phyloP scores from a whole-genome alignment of 2,797 vertebrate genomes.

The Syngnathus rostellatus region DNA sequence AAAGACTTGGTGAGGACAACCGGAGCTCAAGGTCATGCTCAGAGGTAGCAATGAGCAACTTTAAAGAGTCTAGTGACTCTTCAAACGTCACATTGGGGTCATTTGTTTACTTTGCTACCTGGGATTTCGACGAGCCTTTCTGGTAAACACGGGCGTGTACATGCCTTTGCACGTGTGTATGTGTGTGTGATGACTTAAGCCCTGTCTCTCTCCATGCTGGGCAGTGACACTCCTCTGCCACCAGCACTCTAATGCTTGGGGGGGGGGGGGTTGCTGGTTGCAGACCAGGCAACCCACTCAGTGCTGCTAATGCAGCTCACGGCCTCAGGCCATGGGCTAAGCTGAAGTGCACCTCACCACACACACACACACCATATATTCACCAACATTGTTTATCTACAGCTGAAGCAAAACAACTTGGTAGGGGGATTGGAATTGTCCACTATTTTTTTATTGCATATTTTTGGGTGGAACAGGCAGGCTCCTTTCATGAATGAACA shows the following conservation, averaged over 20 bases:
- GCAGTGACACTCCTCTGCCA: slow-evolving; percentile 68
- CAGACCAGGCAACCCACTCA: slow-evolving; percentile 61
- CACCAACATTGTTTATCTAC: slow-evolving; percentile 16
- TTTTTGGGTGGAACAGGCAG: not conserved
- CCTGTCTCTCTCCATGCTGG: slow-evolving; percentile 26
- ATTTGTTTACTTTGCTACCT: slow-evolving; percentile 7
- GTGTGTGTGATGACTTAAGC: slow-evolving; percentile 10
- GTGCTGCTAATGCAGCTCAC: slow-evolving; percentile 66
- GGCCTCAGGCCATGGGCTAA: slow-evolving; percentile 66
- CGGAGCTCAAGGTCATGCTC: not conserved
- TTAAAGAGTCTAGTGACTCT: not conserved
- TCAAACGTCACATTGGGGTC: not conserved
- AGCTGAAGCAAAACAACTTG: slow-evolving; percentile 36
- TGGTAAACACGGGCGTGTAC: slow-evolving; percentile 27
- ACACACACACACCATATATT: slow-evolving; percentile 22
- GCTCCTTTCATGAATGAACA: not conserved
- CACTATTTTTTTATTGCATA: slow-evolving; percentile 12
- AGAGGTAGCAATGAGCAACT: not conserved
- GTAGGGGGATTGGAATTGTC: slow-evolving; percentile 9
- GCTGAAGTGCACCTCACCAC: slow-evolving; percentile 47
- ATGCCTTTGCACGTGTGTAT: slow-evolving; percentile 22
- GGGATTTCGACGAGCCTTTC: slow-evolving; percentile 18
- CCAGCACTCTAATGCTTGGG: slow-evolving; percentile 70
- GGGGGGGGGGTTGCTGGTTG: not conserved
- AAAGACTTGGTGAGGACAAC: too few species aligned